Percentiles rank a stretch among this genome's conserved stretches.
phyloP scores from a whole-genome alignment of 2,888 invertebrate species.

The Ichneumon xanthorius region DNA sequence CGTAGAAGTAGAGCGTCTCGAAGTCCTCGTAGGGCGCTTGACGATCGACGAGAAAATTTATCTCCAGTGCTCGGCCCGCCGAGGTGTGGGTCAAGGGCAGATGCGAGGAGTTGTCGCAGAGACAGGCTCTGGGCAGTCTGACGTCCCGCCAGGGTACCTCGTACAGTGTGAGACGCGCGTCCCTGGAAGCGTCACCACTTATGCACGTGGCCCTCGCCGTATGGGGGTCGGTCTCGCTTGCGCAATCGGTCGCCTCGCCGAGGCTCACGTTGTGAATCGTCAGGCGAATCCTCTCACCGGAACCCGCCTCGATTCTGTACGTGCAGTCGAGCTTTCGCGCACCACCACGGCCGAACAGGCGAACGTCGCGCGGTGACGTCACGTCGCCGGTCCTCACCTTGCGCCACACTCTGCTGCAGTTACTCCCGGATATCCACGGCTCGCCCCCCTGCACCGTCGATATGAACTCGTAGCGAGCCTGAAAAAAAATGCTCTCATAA shows the following conservation, averaged over 20 bases:
- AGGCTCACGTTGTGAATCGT: constrained; percentile 91
- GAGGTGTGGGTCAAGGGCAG: constrained; percentile 89
- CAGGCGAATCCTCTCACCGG: constrained; percentile 89
- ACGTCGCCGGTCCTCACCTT: constrained; percentile 88
- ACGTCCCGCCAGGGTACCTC: constrained; percentile 91
- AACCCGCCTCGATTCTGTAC: constrained; percentile 90
- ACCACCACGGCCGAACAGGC: constrained; percentile 94
- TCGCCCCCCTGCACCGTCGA: constrained; percentile 92
- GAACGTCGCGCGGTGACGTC: constrained; percentile 90
- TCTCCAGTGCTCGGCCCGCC: constrained; percentile 89
- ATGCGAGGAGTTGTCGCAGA: constrained; percentile 91
- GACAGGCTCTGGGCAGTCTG: constrained; percentile 90
- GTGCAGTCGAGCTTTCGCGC: constrained; percentile 91
- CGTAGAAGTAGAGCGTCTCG: constrained; percentile 92
- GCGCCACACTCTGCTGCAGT: constrained; percentile 88
- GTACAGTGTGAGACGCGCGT: constrained; percentile 87
- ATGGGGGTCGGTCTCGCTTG: constrained; percentile 90
- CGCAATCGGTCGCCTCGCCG: constrained; percentile 89
- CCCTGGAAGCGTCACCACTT: constrained; percentile 78
- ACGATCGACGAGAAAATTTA: constrained; percentile 90
- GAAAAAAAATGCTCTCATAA: not conserved
- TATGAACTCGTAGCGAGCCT: constrained; percentile 92
- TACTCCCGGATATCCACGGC: constrained; percentile 85
- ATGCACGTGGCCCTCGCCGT: constrained; percentile 89
- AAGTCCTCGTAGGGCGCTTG: constrained; percentile 93